Percentiles rank a stretch among this genome's conserved stretches.
Conservation (phyloP, 2,888 invertebrate species). For the Sthenelais limicola region DNA sequence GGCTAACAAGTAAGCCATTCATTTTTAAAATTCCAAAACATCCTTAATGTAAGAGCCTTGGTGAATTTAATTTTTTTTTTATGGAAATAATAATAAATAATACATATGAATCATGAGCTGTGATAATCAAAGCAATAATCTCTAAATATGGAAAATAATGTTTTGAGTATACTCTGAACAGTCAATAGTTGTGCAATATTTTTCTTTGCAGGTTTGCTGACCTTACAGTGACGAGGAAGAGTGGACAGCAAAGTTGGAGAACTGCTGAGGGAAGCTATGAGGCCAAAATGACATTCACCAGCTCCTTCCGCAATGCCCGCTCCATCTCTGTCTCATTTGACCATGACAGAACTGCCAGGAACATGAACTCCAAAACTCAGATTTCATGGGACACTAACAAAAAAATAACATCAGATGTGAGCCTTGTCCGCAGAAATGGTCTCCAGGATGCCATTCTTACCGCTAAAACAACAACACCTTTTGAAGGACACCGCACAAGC, state of each 20-base stretch:
- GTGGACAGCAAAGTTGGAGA: conserved; percentile 12
- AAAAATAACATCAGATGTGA: conserved; percentile 18
- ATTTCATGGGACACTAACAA: conserved; percentile 31
- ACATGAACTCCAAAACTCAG: background rate
- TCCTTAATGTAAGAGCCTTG: background rate
- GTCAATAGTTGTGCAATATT: too few species aligned
- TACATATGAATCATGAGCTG: background rate
- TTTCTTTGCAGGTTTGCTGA: conserved; percentile 10
- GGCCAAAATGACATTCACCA: background rate
- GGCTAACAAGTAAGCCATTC: conserved; percentile 3
- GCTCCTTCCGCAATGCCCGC: conserved; percentile 5
- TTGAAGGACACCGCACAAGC: background rate
- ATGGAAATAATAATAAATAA: background rate
- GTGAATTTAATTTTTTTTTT: background rate
- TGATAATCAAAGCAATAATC: too few species aligned
- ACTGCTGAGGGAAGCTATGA: background rate
- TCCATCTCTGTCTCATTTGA: background rate
- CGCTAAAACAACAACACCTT: conserved; percentile 27
- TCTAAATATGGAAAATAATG: too few species aligned
- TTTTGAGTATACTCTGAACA: too few species aligned
- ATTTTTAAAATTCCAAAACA: background rate
- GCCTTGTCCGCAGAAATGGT: conserved; percentile 24
- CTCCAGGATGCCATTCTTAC: conserved; percentile 1
- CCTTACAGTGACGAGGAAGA: conserved; percentile 1
- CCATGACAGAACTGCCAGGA: background rate